These are phyloP conservation scores for Lanistes nyassanus DNA, from an alignment of 1,140 invertebrate genomes.

Conservation along the genomic window DNA sequence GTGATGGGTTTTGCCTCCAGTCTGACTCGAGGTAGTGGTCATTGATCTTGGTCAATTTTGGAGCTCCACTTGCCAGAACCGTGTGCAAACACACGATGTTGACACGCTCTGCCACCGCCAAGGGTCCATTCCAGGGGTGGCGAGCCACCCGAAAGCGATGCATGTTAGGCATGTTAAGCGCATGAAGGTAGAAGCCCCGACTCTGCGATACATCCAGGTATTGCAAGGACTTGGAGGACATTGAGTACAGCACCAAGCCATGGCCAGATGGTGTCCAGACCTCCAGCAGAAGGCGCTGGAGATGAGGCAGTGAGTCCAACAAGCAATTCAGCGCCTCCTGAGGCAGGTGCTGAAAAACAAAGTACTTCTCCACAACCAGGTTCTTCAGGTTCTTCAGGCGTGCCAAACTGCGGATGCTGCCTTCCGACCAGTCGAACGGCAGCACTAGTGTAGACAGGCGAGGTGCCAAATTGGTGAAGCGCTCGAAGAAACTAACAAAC, in stretches of 20 bases:
- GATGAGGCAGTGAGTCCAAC: constrained; percentile 40
- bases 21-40: constrained; percentile 52
- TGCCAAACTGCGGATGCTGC: constrained; percentile 48
- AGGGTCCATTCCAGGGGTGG: constrained; percentile 58
- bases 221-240: constrained; percentile 48
- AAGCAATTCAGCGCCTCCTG: constrained; percentile 49
- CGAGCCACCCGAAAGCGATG: constrained; percentile 49
- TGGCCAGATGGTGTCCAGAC: constrained; percentile 60
- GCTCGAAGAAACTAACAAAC: constrained; percentile 59
- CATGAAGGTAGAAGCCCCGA: constrained; percentile 56
- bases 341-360: constrained; percentile 53
- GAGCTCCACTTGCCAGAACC: constrained; percentile 49
- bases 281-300: constrained; percentile 54
- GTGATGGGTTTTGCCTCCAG: constrained; percentile 45
- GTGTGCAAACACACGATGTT: constrained; percentile 56
- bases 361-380: constrained; percentile 62
- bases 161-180: constrained; percentile 51
- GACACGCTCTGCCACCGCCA: constrained; percentile 45
- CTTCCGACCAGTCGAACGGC: constrained; percentile 64
- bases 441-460: constrained; percentile 54
- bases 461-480: constrained; percentile 49
- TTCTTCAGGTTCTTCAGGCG: constrained; percentile 51
- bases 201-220: constrained; percentile 61
- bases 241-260: constrained; percentile 43
- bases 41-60: constrained; percentile 52